These are phyloP conservation scores for Dasypolia templi DNA, from an alignment of 2,888 invertebrate species.

Conservation along the genomic window DNA sequence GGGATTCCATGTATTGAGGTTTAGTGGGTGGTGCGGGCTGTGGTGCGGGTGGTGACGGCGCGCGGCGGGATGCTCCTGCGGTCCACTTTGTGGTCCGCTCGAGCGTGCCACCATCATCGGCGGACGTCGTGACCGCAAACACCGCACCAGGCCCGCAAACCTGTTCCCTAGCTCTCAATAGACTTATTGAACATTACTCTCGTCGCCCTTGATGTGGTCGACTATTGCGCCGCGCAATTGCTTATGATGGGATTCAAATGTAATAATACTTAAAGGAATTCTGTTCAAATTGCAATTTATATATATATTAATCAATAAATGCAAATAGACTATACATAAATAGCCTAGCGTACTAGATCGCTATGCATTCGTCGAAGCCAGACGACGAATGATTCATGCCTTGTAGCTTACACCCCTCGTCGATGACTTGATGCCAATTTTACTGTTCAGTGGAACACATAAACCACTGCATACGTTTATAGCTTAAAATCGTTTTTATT, in stretches of 20 bases:
- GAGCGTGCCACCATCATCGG: conserved; percentile 79
- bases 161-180: conserved; percentile 78
- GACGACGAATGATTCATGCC: conserved; percentile 73
- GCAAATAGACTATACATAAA: conserved; percentile 33
- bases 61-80: conserved; percentile 72
- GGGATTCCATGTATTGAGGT: conserved; percentile 75
- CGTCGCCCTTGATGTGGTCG: conserved; percentile 59
- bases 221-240: conserved; percentile 54
- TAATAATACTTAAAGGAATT: conserved; percentile 50
- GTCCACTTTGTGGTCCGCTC: conserved; percentile 83
- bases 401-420: conserved; percentile 72
- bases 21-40: conserved; percentile 71
- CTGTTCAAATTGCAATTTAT: conserved; percentile 51
- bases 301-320: no score
- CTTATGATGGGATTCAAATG: conserved; percentile 51
- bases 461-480: conserved; percentile 78
- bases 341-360: conserved; percentile 39
- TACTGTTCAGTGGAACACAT: conserved; percentile 79
- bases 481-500: conserved; percentile 72
- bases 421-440: conserved; percentile 80
- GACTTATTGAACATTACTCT: conserved; percentile 65
- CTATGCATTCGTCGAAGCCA: conserved; percentile 59
- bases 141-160: conserved; percentile 79
- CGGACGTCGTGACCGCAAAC: conserved; percentile 85
- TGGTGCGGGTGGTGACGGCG: conserved; percentile 60